phyloP scores from a whole-genome alignment of 2,113 vertebrate genomes.

The Corynorhinus townsendii region DNA sequence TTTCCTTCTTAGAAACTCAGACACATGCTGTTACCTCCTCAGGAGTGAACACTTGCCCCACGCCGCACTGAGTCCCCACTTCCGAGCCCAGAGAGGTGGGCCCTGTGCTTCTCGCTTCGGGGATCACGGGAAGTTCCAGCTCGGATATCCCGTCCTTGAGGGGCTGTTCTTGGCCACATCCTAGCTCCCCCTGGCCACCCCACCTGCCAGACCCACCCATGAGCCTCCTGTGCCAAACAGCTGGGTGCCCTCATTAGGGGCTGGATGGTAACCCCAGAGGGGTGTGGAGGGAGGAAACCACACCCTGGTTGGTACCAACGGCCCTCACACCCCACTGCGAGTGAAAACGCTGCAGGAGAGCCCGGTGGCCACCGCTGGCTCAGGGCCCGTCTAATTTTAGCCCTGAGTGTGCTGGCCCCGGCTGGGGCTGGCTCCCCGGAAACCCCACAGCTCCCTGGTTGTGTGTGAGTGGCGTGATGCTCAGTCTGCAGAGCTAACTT shows the following conservation, averaged over 20 bases:
- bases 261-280: background rate
- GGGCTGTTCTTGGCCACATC: background rate
- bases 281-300: background rate
- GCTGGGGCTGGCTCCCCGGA: background rate
- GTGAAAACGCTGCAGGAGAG: background rate
- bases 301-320: background rate
- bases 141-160: background rate
- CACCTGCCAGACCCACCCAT: background rate
- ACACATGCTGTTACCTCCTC: background rate
- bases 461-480: background rate
- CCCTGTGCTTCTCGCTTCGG: background rate
- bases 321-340: background rate
- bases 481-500: background rate
- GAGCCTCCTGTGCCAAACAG: background rate
- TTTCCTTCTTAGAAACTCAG: background rate
- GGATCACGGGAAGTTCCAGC: background rate
- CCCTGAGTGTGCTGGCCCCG: background rate
- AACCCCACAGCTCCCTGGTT: background rate
- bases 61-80: background rate
- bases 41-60: background rate
- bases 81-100: background rate
- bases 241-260: background rate
- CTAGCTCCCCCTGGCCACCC: background rate
- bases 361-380: background rate
- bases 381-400: conserved; percentile 47